Conservation (phyloP, 2,888 invertebrate species). For the Synanthedon andrenaeformis region DNA sequence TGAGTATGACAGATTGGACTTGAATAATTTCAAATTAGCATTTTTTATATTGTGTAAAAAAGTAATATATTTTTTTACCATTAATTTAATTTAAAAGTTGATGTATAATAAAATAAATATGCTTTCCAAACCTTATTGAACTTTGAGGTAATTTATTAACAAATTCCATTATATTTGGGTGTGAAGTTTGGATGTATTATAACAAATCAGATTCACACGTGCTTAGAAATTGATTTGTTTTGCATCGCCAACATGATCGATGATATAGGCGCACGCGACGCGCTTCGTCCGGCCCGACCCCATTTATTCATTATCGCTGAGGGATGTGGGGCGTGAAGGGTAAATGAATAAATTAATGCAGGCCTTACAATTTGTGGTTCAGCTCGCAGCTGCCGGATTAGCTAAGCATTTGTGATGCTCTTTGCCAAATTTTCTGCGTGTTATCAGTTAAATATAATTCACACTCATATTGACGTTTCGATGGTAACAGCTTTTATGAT, state of each 20-base stretch:
- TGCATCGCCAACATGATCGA: slow-evolving; percentile 47
- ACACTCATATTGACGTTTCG: neutral
- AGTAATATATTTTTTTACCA: no score
- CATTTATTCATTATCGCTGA: slow-evolving; percentile 24
- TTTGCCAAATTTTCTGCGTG: neutral
- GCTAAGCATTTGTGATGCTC: slow-evolving; percentile 18
- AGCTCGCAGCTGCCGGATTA: slow-evolving; percentile 44
- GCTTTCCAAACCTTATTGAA: neutral
- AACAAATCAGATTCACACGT: slow-evolving; percentile 19
- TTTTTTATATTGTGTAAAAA: no score
- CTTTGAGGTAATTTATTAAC: neutral
- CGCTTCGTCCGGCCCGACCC: slow-evolving; percentile 24
- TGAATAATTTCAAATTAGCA: no score
- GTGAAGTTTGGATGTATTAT: neutral
- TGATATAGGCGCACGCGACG: slow-evolving; percentile 39
- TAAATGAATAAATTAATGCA: slow-evolving; percentile 60
- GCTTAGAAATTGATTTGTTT: slow-evolving; percentile 55
- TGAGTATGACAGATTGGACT: no score
- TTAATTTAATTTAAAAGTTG: no score
- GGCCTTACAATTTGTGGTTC: slow-evolving; percentile 35
- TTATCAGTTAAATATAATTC: slow-evolving; percentile 1
- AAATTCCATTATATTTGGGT: neutral
- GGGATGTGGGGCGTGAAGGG: slow-evolving; percentile 64
- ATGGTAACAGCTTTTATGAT: slow-evolving; percentile 2
- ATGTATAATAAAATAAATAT: no score